Evolutionary conservation across 2,113 vertebrate genomes (phyloP), one percentile per base, ranked within the genome.

Genomic region (Hystrix cristata): DNA sequence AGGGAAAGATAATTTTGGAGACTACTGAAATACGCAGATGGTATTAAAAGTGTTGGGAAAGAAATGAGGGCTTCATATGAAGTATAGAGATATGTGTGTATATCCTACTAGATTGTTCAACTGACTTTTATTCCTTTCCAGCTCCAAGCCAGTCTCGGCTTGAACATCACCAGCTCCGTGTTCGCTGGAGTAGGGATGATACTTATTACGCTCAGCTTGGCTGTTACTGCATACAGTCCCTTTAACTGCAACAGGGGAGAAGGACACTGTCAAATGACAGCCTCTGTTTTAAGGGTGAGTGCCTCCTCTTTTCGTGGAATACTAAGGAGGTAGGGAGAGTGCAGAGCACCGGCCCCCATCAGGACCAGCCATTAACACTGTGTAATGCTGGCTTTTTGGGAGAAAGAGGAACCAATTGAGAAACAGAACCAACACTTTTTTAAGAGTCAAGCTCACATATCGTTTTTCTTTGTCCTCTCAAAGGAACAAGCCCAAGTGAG

Each of bases 201-300:
- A 25, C 16, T 91, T 21, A 38, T 0, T 31, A 2, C 18, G 7
- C 0, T 64, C 5, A 85, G 92, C 14, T 1, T 94, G 34, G 0
- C 0, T 11, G 0, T 16, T 11, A 9, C 3, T 25, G 3, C 14
- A 78, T 46, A 2, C 16, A 4, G 67, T 0, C 4, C 0, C 0
- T 25, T 3, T 11, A 0, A 1, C 13, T 16, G 0, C 59, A 0
- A 9, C 4, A 0, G 0, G 0, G 0, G 0, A 0, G 0, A 0
- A 1, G 51, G 51, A 7, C 11, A 19, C 3, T 95, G 90, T 46
- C 0, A 0, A 14, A 29, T 87, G 76, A 1, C 7, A 13, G 0
- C 0, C 0, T 31, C 15, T 7, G 38, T 95, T 69, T 43, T 96
- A 48, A 2, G 53, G 46, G 96, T 97, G 38, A 91, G 96, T 91